Evolutionary conservation across 2,113 vertebrate species (phyloP).

Genomic region (Furnarius figulus): DNA sequence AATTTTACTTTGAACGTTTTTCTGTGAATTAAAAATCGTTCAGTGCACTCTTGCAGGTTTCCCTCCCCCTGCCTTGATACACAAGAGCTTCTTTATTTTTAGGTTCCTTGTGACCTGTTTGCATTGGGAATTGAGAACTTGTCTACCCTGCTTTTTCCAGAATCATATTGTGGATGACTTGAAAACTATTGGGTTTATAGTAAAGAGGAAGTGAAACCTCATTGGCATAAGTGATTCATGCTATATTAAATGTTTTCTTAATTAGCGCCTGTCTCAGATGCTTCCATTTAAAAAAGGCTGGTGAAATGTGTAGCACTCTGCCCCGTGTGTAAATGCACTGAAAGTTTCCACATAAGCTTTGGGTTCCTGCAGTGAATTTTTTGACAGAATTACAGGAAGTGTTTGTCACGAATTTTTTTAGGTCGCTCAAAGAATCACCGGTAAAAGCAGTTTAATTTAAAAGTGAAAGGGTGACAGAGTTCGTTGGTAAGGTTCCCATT

Average conservation of each 20-base stretch:
- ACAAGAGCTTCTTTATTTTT: neutral
- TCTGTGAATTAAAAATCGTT: neutral
- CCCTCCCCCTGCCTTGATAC: neutral
- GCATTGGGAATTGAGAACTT: slow-evolving; percentile 35
- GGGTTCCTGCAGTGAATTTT: neutral
- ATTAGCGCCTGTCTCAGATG: neutral
- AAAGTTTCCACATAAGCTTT: neutral
- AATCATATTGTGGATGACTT: neutral
- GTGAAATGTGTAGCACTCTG: neutral
- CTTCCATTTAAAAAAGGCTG: neutral
- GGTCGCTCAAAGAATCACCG: neutral
- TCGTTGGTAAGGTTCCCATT: neutral
- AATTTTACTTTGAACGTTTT: neutral
- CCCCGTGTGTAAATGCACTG: neutral
- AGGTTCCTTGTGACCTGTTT: slow-evolving; percentile 43
- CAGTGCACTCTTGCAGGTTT: neutral
- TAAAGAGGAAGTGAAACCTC: slow-evolving; percentile 20
- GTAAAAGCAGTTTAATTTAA: neutral
- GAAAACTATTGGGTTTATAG: neutral
- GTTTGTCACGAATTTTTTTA: neutral
- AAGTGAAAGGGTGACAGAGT: neutral
- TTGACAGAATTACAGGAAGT: neutral
- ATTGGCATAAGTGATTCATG: slow-evolving; percentile 22
- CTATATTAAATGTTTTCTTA: neutral
- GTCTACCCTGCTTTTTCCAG: slow-evolving; percentile 28